phyloP scores from a whole-genome alignment of 2,113 vertebrate species.

The Prunella himalayana region DNA sequence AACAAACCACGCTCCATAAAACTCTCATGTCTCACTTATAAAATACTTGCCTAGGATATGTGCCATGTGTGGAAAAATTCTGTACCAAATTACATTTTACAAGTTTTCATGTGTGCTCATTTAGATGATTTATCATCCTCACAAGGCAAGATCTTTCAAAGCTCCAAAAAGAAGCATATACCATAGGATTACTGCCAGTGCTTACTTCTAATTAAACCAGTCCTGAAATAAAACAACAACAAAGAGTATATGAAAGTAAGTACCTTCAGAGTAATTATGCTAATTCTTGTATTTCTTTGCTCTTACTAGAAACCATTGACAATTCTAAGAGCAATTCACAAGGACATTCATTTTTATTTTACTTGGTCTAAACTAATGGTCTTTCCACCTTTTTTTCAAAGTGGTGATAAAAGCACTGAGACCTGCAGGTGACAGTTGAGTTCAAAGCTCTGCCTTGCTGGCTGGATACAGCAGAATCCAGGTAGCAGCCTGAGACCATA shows the following conservation, averaged over 20 bases:
- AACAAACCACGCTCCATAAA: background rate
- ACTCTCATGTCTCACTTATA: background rate
- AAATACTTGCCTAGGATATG: background rate
- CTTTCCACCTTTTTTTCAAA: background rate
- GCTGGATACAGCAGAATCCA: background rate
- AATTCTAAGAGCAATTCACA: background rate
- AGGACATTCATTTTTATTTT: background rate
- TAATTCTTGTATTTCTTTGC: background rate
- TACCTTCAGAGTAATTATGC: background rate
- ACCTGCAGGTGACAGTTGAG: background rate
- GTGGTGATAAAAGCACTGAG: background rate
- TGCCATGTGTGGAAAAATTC: background rate
- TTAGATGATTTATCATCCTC: conserved; percentile 3
- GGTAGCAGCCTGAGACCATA: fast-evolving
- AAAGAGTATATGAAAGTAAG: background rate
- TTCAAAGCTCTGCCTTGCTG: background rate
- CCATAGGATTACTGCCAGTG: background rate
- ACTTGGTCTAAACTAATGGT: background rate
- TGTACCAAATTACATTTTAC: background rate
- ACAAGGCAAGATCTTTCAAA: background rate
- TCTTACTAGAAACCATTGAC: background rate
- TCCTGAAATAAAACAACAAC: background rate
- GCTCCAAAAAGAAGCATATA: background rate
- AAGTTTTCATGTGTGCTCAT: background rate
- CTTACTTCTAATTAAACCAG: background rate